A percentile compares a stretch with the other conserved stretches of the same genome.
Conservation (phyloP, 2,888 invertebrate genomes). For the Arge pagana region DNA sequence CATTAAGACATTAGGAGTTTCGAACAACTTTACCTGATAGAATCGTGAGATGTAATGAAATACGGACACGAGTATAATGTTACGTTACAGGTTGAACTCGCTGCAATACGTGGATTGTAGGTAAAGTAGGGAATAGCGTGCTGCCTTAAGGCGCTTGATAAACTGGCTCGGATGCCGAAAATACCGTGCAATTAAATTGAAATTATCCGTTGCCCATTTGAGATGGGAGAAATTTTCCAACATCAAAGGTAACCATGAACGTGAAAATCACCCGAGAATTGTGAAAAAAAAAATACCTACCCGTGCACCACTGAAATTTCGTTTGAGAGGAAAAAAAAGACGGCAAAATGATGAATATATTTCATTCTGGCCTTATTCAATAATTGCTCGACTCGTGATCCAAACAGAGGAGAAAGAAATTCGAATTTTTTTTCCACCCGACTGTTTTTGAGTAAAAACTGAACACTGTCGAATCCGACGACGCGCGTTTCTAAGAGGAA, state of each 20-base stretch:
- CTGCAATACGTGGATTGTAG: conserved; percentile 12
- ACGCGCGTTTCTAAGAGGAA: too few species aligned
- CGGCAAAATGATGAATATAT: too few species aligned
- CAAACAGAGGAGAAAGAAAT: too few species aligned
- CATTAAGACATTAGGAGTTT: conserved; percentile 2
- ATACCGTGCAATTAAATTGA: conserved; percentile 50
- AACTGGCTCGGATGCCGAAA: conserved; percentile 40
- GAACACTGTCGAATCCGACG: too few species aligned
- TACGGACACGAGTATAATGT: too few species aligned
- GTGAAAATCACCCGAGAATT: background rate
- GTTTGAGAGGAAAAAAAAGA: too few species aligned
- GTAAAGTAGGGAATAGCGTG: conserved; percentile 39
- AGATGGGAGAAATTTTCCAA: conserved; percentile 18
- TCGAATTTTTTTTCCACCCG: too few species aligned
- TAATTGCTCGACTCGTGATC: too few species aligned
- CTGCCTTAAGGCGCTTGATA: conserved; percentile 46
- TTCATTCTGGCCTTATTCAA: too few species aligned
- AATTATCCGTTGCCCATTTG: conserved; percentile 18
- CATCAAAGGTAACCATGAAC: too few species aligned
- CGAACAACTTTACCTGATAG: conserved; percentile 20
- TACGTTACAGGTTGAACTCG: too few species aligned
- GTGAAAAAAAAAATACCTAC: conserved; percentile 27
- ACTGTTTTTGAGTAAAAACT: too few species aligned
- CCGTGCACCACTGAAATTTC: conserved; percentile 22
- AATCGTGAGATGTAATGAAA: conserved; percentile 24